A percentile compares a stretch with the other conserved stretches of the same genome.
phyloP scores from a whole-genome alignment of 1,140 invertebrate genomes.

The Ceratina japonica region DNA sequence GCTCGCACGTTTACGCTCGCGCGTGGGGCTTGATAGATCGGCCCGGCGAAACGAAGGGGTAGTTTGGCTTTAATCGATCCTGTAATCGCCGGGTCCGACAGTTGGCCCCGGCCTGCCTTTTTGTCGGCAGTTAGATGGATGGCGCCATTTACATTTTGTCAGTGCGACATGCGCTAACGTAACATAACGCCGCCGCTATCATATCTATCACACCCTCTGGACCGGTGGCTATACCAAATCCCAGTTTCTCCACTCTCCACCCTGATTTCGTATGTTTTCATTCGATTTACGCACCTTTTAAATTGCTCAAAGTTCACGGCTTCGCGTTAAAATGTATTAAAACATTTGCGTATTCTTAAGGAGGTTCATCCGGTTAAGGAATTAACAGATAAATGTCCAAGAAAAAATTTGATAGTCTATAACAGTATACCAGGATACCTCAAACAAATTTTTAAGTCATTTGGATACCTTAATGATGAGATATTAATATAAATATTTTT shows the following conservation, averaged over 20 bases:
- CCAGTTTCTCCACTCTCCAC: conserved; percentile 36
- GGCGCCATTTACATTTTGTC: conserved; percentile 80
- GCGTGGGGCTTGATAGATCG: conserved; percentile 76
- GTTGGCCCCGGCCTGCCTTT: conserved; percentile 77
- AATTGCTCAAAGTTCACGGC: no score
- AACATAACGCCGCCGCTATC: conserved; percentile 68
- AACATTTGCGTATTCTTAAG: no score
- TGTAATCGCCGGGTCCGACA: conserved; percentile 78
- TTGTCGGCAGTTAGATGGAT: conserved; percentile 79
- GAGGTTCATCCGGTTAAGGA: no score
- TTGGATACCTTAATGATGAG: no score
- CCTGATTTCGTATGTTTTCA: no score
- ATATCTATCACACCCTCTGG: conserved; percentile 76
- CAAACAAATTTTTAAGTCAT: no score
- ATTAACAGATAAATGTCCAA: no score
- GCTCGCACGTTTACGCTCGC: conserved; percentile 51
- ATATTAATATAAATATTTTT: no score
- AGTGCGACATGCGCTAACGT: conserved; percentile 76
- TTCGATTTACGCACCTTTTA: no score
- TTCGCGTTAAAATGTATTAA: no score
- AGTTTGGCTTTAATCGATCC: conserved; percentile 80
- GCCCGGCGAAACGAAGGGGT: conserved; percentile 78
- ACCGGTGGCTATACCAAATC: conserved; percentile 19
- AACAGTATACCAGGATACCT: no score
- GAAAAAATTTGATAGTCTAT: no score